Base-by-base conservation (phyloP, 2,888 invertebrate genomes). In the Deroplatys truncata region DNA sequence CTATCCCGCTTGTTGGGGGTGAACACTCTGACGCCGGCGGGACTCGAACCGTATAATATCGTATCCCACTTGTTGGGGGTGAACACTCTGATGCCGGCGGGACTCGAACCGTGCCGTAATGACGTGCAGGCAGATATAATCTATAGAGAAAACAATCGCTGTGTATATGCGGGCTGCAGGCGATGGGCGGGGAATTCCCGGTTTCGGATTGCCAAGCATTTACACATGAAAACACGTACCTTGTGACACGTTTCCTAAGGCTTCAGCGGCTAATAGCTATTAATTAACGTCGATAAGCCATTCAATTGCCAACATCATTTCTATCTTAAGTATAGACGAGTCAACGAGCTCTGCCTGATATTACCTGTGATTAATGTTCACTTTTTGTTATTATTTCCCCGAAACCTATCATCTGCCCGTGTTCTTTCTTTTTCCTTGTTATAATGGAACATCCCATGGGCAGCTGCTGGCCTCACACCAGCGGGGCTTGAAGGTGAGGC, bases 281-380 rank as follows among this genome's bases (percentile, higher is more conserved):
- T 88, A 89, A 90, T 90, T 90, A 90, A 86, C 90, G 86, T 90
- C 90, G 88, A 90, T 90, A 90, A 90, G 85, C 31, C 88, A 88
- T 90, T 90, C 90, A 90, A 90, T 90, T 90, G 90, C 88, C 29
- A 49, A 83, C 89, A 89, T 89, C 89, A 89, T 84, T 72, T 84
- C 88, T 86, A 49, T 88, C 86, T 88, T 90, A 90, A 90, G 84
- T 84, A 90, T 88, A 90, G 90, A 88, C 86, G 82, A 85, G 90
- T 49, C 89, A 90, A 90, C 90, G 88, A 90, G 89, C 88, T 90
- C 89, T 90, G 89, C 88, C 43, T 88, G 85, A 90, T 90, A 88
- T 90, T 90, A 88, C 85, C 88, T 85, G 85, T 90, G 90, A 90
- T 90, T 90, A 90, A 90, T 90, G 89, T 43, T 88, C 90, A 72